Evolutionary conservation across 2,113 vertebrate species (phyloP).

Genomic region (Delphinus delphis): DNA sequence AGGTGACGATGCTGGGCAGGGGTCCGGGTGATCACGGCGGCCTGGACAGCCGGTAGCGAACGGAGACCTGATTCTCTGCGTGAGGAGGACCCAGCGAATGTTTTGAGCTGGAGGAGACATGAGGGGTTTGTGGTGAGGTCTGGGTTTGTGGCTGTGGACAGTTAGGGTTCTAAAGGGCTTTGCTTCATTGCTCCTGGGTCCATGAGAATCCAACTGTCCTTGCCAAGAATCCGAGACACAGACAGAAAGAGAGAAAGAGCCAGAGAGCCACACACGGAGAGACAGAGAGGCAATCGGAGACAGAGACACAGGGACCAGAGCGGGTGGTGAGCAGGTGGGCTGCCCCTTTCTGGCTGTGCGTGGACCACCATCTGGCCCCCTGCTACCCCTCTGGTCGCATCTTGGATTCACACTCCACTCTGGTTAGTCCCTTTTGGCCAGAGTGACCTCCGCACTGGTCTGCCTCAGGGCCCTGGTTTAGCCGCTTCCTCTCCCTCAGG

Average conservation of each 20-base stretch:
- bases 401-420: not conserved
- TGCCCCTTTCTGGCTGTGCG: not conserved
- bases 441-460: not conserved
- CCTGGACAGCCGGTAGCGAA: no score
- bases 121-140: not conserved
- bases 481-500: not conserved
- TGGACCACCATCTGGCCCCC: not conserved
- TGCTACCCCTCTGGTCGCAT: fast-evolving
- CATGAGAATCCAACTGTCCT: not conserved
- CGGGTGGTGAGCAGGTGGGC: not conserved
- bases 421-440: not conserved
- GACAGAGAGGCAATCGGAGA: not conserved
- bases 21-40: no score
- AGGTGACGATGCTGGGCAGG: not conserved
- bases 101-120: not conserved
- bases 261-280: not conserved
- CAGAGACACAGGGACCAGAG: no score
- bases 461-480: no score
- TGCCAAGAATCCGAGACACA: not conserved
- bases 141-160: not conserved
- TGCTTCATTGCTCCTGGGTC: not conserved
- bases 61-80: not conserved
- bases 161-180: not conserved
- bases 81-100: fast-evolving
- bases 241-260: not conserved